A percentile compares a stretch with the other conserved stretches of the same genome.
phyloP scores from a whole-genome alignment of 2,797 vertebrate genomes.

The Pseudochirops cupreus region DNA sequence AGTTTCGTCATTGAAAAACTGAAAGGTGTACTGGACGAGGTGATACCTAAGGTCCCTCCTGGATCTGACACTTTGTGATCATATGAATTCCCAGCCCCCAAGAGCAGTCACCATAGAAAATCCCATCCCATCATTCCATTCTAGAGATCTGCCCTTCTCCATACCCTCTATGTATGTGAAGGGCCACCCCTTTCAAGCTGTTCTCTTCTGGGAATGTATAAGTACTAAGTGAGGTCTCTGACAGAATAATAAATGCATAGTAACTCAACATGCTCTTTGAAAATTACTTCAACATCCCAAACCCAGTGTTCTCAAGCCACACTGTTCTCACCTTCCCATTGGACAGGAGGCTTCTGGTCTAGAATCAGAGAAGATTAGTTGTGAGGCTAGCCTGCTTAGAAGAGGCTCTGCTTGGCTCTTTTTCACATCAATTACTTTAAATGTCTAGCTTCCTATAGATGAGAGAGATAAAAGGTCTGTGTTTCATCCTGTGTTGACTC shows the following conservation, averaged over 20 bases:
- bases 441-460: not conserved
- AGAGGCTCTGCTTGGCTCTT: slow-evolving; percentile 37
- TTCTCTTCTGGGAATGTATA: not conserved
- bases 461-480: not conserved
- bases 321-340: not conserved
- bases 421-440: slow-evolving; percentile 20
- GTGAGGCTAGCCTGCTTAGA: not conserved
- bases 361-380: slow-evolving; percentile 54
- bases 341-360: not conserved
- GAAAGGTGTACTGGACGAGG: not conserved
- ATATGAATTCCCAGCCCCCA: not conserved
- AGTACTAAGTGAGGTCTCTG: not conserved
- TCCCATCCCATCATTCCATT: not conserved
- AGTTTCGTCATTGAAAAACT: not conserved
- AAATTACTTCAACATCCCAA: not conserved
- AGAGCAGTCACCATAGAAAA: not conserved
- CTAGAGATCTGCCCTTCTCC: not conserved
- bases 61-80: not conserved
- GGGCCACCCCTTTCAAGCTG: not conserved
- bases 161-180: not conserved
- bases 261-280: not conserved
- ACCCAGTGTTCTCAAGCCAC: not conserved
- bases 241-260: not conserved
- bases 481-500: slow-evolving; percentile 1
- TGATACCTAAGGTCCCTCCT: not conserved